Base-by-base conservation (phyloP, 1,140 invertebrate species). In the Radopholus similis region DNA sequence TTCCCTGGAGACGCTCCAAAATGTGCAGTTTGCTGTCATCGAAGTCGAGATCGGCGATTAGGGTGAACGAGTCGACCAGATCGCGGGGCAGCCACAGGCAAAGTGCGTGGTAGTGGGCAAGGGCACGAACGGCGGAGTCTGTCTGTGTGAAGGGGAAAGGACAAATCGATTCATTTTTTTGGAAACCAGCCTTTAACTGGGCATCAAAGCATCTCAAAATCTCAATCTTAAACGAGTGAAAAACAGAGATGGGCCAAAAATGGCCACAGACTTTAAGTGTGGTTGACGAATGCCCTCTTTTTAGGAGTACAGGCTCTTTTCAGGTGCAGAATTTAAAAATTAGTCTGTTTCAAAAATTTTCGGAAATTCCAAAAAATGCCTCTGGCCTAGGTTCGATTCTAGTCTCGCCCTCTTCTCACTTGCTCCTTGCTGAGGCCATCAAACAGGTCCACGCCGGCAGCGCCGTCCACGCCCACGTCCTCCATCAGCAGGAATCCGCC, bases 361-460 rank as follows among this genome's bases (percentile, higher is more conserved):
- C 5, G 26, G 37, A 28, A 42, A 4, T 44, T 40, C 2, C 13
- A 28, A n/a, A 60, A 37, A 28, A n/a, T n/a, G n/a, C n/a, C n/a
- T n/a, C n/a, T n/a, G n/a, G n/a, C n/a, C n/a, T n/a, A n/a, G n/a
- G n/a, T n/a, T n/a, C n/a, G n/a, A n/a, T 44, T 4, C 21, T n/a
- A 21, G 26, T 47, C 9, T 18, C 26, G 47, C 15, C 3, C 11
- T 4, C 26, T 21, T 47, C 26, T 34, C 23, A 62, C 59, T 42
- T 62, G 59, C 30, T 21, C 59, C 28, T 62, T 62, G 49, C 18
- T 62, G 32, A 62, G 59, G 18, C 59, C 59, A 11, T 62, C 38
- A 28, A n/a, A 21, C 21, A 62, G 49, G 35, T 62, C 59, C 34
- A 47, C 23, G 23, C 47, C 40, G 49, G 47, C 30, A 6, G 30